Base-by-base conservation (phyloP, 1,140 invertebrate genomes). In the Drosophila seguyi region DNA sequence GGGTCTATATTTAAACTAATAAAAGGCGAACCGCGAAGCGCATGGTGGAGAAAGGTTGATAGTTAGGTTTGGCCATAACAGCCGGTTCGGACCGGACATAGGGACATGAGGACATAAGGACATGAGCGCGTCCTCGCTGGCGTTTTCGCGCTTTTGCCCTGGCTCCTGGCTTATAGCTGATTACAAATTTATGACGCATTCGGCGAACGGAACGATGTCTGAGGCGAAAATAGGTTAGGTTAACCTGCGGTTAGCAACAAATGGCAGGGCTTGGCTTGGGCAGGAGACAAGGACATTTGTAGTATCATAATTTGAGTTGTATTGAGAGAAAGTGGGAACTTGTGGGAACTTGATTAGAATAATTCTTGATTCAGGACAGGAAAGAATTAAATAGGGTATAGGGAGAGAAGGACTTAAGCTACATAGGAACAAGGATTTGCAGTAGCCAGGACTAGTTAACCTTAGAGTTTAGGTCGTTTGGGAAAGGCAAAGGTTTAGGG, bases 1-100 rank as follows among this genome's bases (percentile, higher is more conserved):
- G 69, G 74, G 84, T 87, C 84, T 87, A 88, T 87, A 87, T 87
- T 87, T 87, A 87, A 84, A 90, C 85, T 87, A 90, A 87, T 87
- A 81, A 84, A 88, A 84, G 80, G 85, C 75, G 59, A 76, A 61
- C 68, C 73, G 59, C 81, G n/a, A n/a, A 85, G 42, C 36, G 41
- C 14, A 16, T 4, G 31, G 3, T 22, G 6, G 20, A 31, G 14
- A 20, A 13, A 67, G 36, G 62, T 34, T 14, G 62, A 71, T 71
- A 38, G 61, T 50, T 50, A 31, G 48, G 48, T 29, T 67, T 69
- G 38, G 47, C 50, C 61, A 56, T 74, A 20, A 18, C 55, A 74
- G 74, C 73, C 61, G 61, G 55, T 48, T 76, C 36, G 22, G 25
- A 47, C 55, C 73, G 73, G 73, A 76, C 62, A 68, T 22, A 63